Evolutionary conservation across 2,888 invertebrate genomes (phyloP), one percentile per base, ranked within the genome.

Genomic region (Glyphotaelius pellucidus): DNA sequence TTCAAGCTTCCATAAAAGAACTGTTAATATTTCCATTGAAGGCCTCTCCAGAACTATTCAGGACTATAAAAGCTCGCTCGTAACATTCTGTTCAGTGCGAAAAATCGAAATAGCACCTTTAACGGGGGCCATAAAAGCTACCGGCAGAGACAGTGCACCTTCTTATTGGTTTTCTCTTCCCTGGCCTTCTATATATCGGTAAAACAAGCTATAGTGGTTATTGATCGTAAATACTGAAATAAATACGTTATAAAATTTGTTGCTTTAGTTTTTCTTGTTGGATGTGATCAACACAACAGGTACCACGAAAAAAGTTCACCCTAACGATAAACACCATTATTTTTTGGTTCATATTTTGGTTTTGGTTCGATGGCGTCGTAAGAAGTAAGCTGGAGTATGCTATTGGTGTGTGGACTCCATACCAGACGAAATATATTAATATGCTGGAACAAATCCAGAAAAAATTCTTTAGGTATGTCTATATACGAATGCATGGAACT

Each of bases 81-180:
- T 25, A 83, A 35, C 83, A 32, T 83, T 19, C 83, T 11, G 11
- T 11, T 25, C 32, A 25, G 83, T 32, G 83, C 14, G 35, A 83
- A 83, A 83, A 83, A 83, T 83, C 83, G 35, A 83, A 83, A 83
- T 83, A 31, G 14, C 32, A 9, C 81, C 81, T 81, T 83, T 83
- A 83, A 83, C n/a, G 35, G 11, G 2, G 7, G 32, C 11, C 7
- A 25, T 83, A 32, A 83, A 83, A 83, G 32, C 32, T 67, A 67
- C 25, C 25, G 25, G 67, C 67, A 9, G 67, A 67, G 67, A 67
- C 67, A 67, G n/a, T n/a, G 67, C 9, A 9, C n/a, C 67, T 7
- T 25, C 67, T 67, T 67, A 67, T 67, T 67, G 25, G 25, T 67
- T 67, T 67, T 25, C 25, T 7, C 25, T 9, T n/a, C 67, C 9